These are phyloP conservation scores for Hycleus phaleratus DNA, from an alignment of 1,140 invertebrate genomes.

Conservation along the genomic window DNA sequence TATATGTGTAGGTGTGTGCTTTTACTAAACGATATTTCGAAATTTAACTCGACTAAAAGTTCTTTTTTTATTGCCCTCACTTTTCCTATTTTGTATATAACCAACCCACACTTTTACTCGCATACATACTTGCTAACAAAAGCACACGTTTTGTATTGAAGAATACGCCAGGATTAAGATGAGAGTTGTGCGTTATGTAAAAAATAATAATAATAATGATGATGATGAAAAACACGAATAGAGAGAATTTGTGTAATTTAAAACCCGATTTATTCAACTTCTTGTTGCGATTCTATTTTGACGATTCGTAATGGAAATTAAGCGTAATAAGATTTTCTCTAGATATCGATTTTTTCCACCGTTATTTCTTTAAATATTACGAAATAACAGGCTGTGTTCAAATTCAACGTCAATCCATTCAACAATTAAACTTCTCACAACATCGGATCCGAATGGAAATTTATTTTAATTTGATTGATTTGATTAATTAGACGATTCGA, in stretches of 20 bases:
- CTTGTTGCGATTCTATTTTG: slow-evolving; percentile 7
- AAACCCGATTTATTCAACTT: slow-evolving; percentile 15
- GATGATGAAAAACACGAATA: too few relatives aligned
- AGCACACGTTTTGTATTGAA: neutral
- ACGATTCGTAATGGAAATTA: slow-evolving; percentile 10
- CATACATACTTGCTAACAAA: neutral
- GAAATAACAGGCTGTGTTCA: neutral
- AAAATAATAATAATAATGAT: too few relatives aligned
- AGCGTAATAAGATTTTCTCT: slow-evolving; percentile 7
- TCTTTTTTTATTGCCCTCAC: slow-evolving; percentile 2
- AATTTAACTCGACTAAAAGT: slow-evolving; percentile 7
- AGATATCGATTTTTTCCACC: slow-evolving; percentile 2
- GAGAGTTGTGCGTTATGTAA: neutral
- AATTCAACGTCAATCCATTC: too few relatives aligned
- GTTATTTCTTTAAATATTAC: slow-evolving; percentile 6
- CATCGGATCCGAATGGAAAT: too few relatives aligned
- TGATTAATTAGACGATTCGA: too few relatives aligned
- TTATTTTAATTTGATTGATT: too few relatives aligned
- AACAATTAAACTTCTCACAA: too few relatives aligned
- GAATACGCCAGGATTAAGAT: slow-evolving; percentile 9
- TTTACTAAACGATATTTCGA: slow-evolving; percentile 6
- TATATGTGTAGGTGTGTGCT: neutral
- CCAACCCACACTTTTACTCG: too few relatives aligned
- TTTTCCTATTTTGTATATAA: neutral
- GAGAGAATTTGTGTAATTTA: slow-evolving; percentile 8